These are phyloP conservation scores for Leucopsar rothschildi DNA, from an alignment of 2,113 vertebrate genomes.

Conservation along the genomic window DNA sequence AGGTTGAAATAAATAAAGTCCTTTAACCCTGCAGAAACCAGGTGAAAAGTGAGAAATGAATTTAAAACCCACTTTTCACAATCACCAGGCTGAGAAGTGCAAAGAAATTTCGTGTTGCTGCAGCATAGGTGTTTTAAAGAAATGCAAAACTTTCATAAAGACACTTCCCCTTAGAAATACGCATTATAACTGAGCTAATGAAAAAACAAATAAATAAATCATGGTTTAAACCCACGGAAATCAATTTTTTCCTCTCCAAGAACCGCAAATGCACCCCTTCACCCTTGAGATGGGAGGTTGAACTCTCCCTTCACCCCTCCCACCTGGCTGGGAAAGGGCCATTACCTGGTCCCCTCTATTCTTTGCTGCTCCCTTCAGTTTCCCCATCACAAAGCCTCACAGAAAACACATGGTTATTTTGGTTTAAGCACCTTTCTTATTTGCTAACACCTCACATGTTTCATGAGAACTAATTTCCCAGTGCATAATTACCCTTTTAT, in stretches of 20 bases:
- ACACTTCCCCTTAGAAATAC: neutral
- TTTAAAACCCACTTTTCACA: neutral
- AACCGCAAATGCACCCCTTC: neutral
- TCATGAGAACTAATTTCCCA: neutral
- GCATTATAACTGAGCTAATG: neutral
- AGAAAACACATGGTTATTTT: neutral
- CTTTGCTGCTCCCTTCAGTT: neutral
- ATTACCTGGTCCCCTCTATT: fast-evolving
- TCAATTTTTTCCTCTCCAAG: neutral
- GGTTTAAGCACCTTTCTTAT: neutral
- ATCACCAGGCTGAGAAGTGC: neutral
- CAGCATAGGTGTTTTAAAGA: neutral
- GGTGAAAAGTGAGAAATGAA: neutral
- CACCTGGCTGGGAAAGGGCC: neutral
- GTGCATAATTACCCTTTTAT: neutral
- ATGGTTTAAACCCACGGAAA: neutral
- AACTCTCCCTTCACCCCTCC: neutral
- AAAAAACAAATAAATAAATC: neutral
- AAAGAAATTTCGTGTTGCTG: fast-evolving
- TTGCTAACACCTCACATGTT: neutral
- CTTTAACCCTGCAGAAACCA: neutral
- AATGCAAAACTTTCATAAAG: neutral
- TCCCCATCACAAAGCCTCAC: neutral
- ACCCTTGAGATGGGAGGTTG: neutral
- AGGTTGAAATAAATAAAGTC: neutral